Evolutionary conservation across 1,140 invertebrate genomes (phyloP).

Genomic region (Penaeus chinensis): DNA sequence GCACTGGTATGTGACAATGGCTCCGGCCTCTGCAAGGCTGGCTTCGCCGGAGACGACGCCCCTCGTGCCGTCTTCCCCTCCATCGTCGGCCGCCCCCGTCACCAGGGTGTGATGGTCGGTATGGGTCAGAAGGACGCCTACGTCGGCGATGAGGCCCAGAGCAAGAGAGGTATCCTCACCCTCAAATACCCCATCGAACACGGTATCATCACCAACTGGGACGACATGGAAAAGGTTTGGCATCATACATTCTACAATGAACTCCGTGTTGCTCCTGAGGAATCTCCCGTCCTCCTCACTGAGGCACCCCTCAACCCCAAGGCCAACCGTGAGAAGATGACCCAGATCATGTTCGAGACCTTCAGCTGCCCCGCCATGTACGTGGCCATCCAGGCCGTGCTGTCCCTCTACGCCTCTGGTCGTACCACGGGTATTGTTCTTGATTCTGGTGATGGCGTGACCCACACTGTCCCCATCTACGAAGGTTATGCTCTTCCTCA

Average conservation of each 20-base stretch:
- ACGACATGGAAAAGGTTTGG: slow-evolving; percentile 98
- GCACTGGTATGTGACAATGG: slow-evolving; percentile 65
- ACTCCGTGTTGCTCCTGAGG: slow-evolving; percentile 93
- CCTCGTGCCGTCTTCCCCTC: slow-evolving; percentile 93
- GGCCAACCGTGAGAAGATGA: slow-evolving; percentile 90
- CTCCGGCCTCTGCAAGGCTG: slow-evolving; percentile 70
- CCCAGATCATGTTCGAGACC: slow-evolving; percentile 93
- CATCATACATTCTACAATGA: slow-evolving; percentile 97
- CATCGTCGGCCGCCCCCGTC: slow-evolving; percentile 75
- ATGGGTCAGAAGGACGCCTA: slow-evolving; percentile 94
- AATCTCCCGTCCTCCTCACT: slow-evolving; percentile 89
- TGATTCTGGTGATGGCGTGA: slow-evolving; percentile 93
- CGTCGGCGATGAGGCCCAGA: slow-evolving; percentile 93
- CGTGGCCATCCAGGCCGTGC: slow-evolving; percentile 90
- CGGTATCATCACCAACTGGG: slow-evolving; percentile 96
- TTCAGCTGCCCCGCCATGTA: slow-evolving; percentile 95
- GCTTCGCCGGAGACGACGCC: slow-evolving; percentile 86
- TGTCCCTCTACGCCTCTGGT: slow-evolving; percentile 92
- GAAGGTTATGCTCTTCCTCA: slow-evolving; percentile 90
- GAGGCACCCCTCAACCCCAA: slow-evolving; percentile 91
- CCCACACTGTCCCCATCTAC: slow-evolving; percentile 94
- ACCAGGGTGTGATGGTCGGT: slow-evolving; percentile 89
- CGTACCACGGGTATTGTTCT: slow-evolving; percentile 94
- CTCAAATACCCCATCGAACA: slow-evolving; percentile 95
- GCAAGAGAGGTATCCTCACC: slow-evolving; percentile 91